A percentile compares a stretch with the other conserved stretches of the same genome.
Evolutionary conservation across 2,888 invertebrate genomes (phyloP).

Genomic region (Epistrophella euchroma): DNA sequence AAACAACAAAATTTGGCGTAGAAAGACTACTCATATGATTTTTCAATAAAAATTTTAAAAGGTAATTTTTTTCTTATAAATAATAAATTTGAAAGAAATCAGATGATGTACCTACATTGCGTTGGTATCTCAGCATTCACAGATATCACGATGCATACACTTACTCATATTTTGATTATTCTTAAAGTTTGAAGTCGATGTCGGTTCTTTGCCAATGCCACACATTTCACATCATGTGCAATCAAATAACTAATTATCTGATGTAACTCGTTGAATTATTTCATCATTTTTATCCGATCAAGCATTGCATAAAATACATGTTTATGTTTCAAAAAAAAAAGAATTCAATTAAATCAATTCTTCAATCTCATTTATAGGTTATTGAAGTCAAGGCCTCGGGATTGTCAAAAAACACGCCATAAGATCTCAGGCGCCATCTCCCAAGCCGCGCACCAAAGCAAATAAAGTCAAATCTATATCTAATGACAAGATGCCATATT

Average conservation of each 20-base stretch:
- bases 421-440: constrained; percentile 55
- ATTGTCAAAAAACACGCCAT: not conserved
- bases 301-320: constrained; percentile 14
- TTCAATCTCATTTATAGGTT: not conserved
- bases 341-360: not conserved
- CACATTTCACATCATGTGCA: not conserved
- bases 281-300: not conserved
- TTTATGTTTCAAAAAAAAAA: not conserved
- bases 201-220: no score
- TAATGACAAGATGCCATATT: not conserved
- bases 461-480: constrained; percentile 7
- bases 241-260: not conserved
- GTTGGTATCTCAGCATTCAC: no score
- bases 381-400: not conserved
- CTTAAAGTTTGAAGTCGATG: no score
- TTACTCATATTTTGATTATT: no score
- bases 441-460: not conserved
- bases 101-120: no score
- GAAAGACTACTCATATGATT: no score
- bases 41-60: no score
- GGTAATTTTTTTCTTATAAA: no score
- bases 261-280: not conserved
- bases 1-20: no score
- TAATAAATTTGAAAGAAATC: no score
- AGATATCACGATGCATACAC: no score